phyloP scores from a whole-genome alignment of 2,797 vertebrate genomes.

The Darevskia nairensis region DNA sequence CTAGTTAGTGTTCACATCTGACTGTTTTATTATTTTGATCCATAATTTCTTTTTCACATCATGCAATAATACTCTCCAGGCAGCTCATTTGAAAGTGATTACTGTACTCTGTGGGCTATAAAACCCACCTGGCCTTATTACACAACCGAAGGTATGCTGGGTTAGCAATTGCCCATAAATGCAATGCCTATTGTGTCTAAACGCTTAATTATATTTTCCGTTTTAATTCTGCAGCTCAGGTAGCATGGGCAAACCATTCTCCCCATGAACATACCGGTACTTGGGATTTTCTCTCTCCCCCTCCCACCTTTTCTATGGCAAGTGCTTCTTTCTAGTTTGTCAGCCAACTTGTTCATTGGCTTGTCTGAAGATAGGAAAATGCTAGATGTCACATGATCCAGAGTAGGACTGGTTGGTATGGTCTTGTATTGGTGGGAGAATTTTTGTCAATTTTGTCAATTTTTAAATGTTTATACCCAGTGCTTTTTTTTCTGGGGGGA shows the following conservation, averaged over 20 bases:
- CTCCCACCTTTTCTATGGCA: constrained; percentile 36
- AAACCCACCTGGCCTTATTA: constrained; percentile 63
- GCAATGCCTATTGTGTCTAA: constrained; percentile 62
- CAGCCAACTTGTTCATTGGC: constrained; percentile 4
- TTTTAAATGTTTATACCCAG: neutral
- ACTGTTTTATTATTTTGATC: constrained; percentile 63
- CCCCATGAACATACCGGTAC: constrained; percentile 10
- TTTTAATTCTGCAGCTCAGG: constrained; percentile 65
- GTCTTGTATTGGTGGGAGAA: neutral
- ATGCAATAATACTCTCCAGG: constrained; percentile 55
- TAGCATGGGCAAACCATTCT: constrained; percentile 52
- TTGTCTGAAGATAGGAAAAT: neutral
- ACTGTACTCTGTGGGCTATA: constrained; percentile 63
- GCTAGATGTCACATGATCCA: neutral
- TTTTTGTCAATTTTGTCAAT: neutral
- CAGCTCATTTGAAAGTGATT: constrained; percentile 69
- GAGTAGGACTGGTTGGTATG: neutral
- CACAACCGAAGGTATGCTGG: constrained; percentile 62
- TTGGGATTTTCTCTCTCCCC: constrained; percentile 19
- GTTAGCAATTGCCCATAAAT: constrained; percentile 70
- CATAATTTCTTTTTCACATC: constrained; percentile 66
- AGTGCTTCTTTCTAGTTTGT: constrained; percentile 4
- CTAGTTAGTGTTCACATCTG: constrained; percentile 50
- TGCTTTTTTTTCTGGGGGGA: too few species aligned
- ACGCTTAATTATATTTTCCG: constrained; percentile 67